A percentile compares a stretch with the other conserved stretches of the same genome.
Evolutionary conservation across 2,888 invertebrate species (phyloP).

Genomic region (Drosophila phalerata): DNA sequence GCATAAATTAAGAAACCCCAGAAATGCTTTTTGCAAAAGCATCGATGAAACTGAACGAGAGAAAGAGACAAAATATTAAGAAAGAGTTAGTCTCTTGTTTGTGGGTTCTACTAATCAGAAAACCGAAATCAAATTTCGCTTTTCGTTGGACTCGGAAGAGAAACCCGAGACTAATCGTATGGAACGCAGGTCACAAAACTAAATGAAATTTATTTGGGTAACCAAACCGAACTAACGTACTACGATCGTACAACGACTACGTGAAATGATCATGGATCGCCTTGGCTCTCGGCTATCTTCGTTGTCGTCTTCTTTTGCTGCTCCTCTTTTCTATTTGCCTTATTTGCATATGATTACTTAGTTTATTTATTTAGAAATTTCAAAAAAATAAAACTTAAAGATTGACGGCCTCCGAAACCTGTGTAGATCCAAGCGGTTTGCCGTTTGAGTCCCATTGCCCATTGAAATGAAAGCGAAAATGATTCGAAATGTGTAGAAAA

Average conservation of each 20-base stretch:
- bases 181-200: conserved; percentile 61
- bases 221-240: conserved; percentile 67
- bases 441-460: conserved; percentile 25
- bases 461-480: conserved; percentile 74
- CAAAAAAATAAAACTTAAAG: conserved; percentile 42
- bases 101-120: conserved; percentile 78
- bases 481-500: conserved; percentile 51
- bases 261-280: conserved; percentile 49
- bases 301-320: conserved; percentile 12
- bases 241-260: conserved; percentile 20
- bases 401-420: conserved; percentile 45
- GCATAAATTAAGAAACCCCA: conserved; percentile 73
- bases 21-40: conserved; percentile 57
- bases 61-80: conserved; percentile 1
- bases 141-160: conserved; percentile 76
- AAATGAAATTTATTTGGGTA: conserved; percentile 76
- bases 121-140: conserved; percentile 80
- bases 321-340: conserved; percentile 37
- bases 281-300: conserved; percentile 25
- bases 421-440: conserved; percentile 30
- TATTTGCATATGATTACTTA: conserved; percentile 76
- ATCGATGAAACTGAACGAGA: conserved; percentile 2
- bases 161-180: conserved; percentile 78
- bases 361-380: conserved; percentile 75
- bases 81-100: conserved; percentile 11